phyloP scores from a whole-genome alignment of 1,140 invertebrate species.

The Brachionus paranguensis region DNA sequence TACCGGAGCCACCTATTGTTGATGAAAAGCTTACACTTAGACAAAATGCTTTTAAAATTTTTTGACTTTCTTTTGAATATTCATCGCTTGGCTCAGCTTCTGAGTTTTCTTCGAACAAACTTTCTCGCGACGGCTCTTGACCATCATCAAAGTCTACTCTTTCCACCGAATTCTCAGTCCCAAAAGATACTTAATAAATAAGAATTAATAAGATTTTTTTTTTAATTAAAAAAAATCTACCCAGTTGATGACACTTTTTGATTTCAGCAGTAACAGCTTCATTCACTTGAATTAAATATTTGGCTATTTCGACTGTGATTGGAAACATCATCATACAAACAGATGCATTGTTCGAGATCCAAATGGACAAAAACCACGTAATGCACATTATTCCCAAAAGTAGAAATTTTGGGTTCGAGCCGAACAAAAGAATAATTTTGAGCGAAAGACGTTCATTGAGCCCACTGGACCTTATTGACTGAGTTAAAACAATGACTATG shows the following conservation, averaged over 20 bases:
- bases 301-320: constrained; percentile 52
- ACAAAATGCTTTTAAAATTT: constrained; percentile 14
- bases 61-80: neutral
- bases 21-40: constrained; percentile 70
- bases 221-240: neutral
- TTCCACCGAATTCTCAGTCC: neutral
- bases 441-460: neutral
- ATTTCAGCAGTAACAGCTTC: neutral
- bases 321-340: constrained; percentile 55
- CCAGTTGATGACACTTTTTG: neutral
- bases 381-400: constrained; percentile 54
- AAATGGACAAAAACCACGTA: constrained; percentile 57
- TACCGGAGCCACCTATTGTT: constrained; percentile 69
- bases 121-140: neutral
- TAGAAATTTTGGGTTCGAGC: constrained; percentile 42
- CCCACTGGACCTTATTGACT: neutral
- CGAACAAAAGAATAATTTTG: constrained; percentile 16
- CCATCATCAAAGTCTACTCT: neutral
- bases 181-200: neutral
- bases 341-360: constrained; percentile 57
- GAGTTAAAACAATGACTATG: neutral
- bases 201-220: no score
- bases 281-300: constrained; percentile 42
- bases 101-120: neutral
- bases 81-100: neutral